Conservation (phyloP, 2,888 invertebrate species). For the Physocephala rufipes region DNA sequence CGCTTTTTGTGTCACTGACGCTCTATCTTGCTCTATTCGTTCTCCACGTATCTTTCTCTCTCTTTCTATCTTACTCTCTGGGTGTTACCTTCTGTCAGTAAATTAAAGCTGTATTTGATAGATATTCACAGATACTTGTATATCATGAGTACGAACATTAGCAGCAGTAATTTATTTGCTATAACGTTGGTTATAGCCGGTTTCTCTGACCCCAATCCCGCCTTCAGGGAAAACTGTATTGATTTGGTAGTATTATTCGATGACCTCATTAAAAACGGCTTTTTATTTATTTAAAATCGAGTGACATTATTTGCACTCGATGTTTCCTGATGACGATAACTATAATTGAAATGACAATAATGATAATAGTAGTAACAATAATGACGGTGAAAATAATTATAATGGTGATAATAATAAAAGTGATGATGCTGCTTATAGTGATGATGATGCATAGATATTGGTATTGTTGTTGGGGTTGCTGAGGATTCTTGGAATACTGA, state of each 20-base stretch:
- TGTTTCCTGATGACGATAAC: background rate
- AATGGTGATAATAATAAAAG: too few species aligned
- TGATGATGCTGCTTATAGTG: too few species aligned
- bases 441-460: too few species aligned
- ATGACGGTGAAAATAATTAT: too few species aligned
- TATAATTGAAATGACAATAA: slow-evolving; percentile 9
- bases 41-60: too few species aligned
- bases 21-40: too few species aligned
- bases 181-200: background rate
- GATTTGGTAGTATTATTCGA: background rate
- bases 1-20: too few species aligned
- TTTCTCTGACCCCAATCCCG: background rate
- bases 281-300: slow-evolving; percentile 12
- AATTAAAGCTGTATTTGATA: background rate
- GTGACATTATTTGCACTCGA: slow-evolving; percentile 13
- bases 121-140: background rate
- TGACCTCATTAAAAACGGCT: slow-evolving; percentile 19
- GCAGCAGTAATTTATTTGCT: slow-evolving; percentile 3
- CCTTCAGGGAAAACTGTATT: background rate
- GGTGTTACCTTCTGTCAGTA: too few species aligned
- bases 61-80: too few species aligned
- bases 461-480: too few species aligned
- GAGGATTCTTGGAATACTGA: too few species aligned
- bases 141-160: background rate
- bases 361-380: too few species aligned